Percentiles rank a stretch among this genome's conserved stretches.
Evolutionary conservation across 2,113 vertebrate species (phyloP).

Genomic region (Zootoca vivipara): DNA sequence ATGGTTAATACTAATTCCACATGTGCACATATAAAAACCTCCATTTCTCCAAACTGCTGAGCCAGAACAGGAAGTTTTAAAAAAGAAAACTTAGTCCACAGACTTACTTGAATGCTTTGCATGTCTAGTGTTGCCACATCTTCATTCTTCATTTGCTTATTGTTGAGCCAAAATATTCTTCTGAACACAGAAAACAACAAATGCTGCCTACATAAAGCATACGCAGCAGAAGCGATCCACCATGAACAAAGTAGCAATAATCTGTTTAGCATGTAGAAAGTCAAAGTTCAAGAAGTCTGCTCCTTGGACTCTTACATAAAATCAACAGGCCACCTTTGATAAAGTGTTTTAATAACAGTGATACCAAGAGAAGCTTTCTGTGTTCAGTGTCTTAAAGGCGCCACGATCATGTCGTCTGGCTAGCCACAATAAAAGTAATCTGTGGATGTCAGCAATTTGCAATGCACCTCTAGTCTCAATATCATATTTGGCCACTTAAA

Average conservation of each 20-base stretch:
- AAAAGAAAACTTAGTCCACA: constrained; percentile 27
- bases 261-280: background rate
- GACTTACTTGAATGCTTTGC: background rate
- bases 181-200: constrained; percentile 2
- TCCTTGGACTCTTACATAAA: constrained; percentile 5
- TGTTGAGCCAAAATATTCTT: background rate
- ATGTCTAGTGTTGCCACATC: constrained; percentile 8
- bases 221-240: background rate
- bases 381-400: background rate
- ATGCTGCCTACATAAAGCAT: background rate
- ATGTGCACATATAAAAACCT: background rate
- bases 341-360: background rate
- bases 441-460: background rate
- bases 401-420: background rate
- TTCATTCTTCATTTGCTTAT: background rate
- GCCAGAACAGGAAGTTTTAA: constrained; percentile 4
- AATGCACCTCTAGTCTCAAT: background rate
- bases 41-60: background rate
- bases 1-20: background rate
- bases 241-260: constrained; percentile 19
- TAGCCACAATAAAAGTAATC: background rate
- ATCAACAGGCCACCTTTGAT: background rate
- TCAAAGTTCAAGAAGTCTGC: constrained; percentile 20
- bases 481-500: background rate
- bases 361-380: background rate